These are phyloP conservation scores for Pilophorus perplexus DNA, from an alignment of 2,888 invertebrate species.

Conservation along the genomic window DNA sequence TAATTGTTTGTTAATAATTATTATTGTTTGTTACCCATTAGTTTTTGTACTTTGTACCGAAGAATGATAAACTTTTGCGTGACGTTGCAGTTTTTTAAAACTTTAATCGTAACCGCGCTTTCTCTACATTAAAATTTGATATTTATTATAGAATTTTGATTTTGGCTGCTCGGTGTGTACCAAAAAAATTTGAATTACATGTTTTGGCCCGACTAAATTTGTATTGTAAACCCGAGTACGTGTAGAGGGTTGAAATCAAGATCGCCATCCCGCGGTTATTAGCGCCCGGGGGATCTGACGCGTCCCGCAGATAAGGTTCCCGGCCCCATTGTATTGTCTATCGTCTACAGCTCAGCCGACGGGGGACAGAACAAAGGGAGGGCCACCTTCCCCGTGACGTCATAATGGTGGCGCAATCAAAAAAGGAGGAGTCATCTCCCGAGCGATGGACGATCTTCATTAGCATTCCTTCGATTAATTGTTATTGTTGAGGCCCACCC, in stretches of 20 bases:
- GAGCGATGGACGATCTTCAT: conserved; percentile 28
- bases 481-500: conserved; percentile 13
- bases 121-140: too few species aligned
- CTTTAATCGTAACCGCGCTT: too few species aligned
- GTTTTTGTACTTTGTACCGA: too few species aligned
- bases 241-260: conserved; percentile 16
- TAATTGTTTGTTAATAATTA: too few species aligned
- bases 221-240: too few species aligned
- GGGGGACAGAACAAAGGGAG: conserved; percentile 4
- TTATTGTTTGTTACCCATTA: too few species aligned
- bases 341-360: conserved; percentile 14
- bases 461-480: conserved; percentile 30
- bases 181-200: too few species aligned
- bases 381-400: conserved; percentile 25
- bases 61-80: too few species aligned
- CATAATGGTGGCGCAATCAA: conserved; percentile 26
- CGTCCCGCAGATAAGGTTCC: conserved; percentile 21
- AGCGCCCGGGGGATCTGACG: conserved; percentile 20
- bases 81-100: too few species aligned
- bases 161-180: too few species aligned
- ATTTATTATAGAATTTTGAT: too few species aligned
- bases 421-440: conserved; percentile 30
- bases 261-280: conserved; percentile 30
- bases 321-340: conserved; percentile 22
- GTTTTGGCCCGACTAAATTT: too few species aligned